Evolutionary conservation across 92 coral and sea anemone species (phyloP).

Genomic region (Palythoa grandiflora): DNA sequence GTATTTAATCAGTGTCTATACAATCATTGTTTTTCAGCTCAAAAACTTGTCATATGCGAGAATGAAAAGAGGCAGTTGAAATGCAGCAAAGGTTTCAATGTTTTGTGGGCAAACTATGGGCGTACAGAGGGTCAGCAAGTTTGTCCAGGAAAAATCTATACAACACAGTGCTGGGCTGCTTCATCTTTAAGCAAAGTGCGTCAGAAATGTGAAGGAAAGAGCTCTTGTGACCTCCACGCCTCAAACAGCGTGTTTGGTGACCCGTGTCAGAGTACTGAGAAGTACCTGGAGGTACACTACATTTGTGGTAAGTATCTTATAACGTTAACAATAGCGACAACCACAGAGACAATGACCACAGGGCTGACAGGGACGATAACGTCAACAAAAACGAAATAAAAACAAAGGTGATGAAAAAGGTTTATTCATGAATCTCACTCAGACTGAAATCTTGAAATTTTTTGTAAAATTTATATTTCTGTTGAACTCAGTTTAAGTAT

Average conservation of each 20-base stretch:
- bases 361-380: not conserved
- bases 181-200: conserved; percentile 11
- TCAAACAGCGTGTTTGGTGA: conserved; percentile 33
- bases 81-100: not conserved
- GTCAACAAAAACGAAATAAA: too few species aligned
- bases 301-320: not conserved
- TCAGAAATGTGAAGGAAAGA: not conserved
- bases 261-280: not conserved
- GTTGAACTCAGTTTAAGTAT: too few species aligned
- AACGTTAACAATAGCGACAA: not conserved
- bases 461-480: too few species aligned
- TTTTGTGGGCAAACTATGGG: conserved; percentile 16
- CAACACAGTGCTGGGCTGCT: not conserved
- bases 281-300: conserved; percentile 16
- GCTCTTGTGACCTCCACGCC: not conserved
- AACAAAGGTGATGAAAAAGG: not conserved
- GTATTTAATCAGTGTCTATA: too few species aligned
- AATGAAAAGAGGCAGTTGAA: not conserved
- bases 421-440: too few species aligned
- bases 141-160: not conserved
- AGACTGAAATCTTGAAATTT: too few species aligned
- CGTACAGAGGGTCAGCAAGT: not conserved
- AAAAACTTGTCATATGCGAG: not conserved
- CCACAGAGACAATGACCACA: not conserved
- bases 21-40: not conserved